Evolutionary conservation across 1,140 invertebrate species (phyloP), one percentile per base, ranked within the genome.

Genomic region (Drosophila saltans): DNA sequence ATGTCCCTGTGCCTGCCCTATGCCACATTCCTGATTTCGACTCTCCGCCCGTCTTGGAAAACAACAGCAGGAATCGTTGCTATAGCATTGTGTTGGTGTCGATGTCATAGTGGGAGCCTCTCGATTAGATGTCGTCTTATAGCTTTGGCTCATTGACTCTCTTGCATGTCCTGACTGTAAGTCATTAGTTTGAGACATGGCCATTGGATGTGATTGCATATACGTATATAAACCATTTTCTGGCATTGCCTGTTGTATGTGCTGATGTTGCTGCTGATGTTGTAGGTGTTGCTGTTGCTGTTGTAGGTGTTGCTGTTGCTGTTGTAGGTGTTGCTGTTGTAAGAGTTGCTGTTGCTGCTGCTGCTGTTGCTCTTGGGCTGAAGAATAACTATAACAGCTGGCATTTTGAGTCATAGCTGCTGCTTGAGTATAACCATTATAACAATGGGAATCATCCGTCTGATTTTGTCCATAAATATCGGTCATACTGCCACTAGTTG

Each of bases 111-210:
- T 24, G 3, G 55, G 7, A 21, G 8, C 16, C 1, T 30, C 3
- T 59, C 28, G 30, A 9, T 2, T 3, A 5, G 21, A 7, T 2
- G 30, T 52, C 11, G 41, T 8, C 2, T 33, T 7, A 3, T 36
- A 36, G 33, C 33, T 36, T 0, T 36, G 33, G 33, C 33, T 36
- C 33, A 36, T 36, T 36, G 33, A 36, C 6, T 36, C 33, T 6
- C 33, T 36, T 4, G 33, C 4, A 36, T 3, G 33, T 36, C 1
- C 3, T 1, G 52, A 5, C 11, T 9, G 8, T 5, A 16, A 59
- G 5, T 52, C 21, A 66, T 56, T 7, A 6, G 16, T 8, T 76
- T 76, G 21, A 55, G 24, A 75, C 72, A 24, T 69, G 28, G 72
- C 59, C 62, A 6, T 33, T 28, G 61, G 24, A 26, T 52, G 45